Percentiles rank a stretch among this genome's conserved stretches.
Evolutionary conservation across 2,113 vertebrate species (phyloP).

Genomic region (Podarcis raffonei): DNA sequence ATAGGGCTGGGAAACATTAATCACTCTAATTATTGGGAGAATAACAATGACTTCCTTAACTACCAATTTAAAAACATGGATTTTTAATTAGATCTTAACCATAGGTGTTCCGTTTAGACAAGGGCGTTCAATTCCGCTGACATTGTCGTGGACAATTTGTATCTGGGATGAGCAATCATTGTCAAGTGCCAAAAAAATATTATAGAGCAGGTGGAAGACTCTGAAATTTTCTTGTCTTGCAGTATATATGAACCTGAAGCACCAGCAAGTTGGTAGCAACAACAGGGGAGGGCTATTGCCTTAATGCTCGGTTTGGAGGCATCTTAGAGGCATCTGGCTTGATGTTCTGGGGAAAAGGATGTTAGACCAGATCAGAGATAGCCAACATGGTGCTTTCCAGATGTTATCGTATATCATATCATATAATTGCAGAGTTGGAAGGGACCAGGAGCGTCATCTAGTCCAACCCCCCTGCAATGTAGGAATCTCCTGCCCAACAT

Average conservation of each 20-base stretch:
- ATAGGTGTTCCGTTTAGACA: neutral
- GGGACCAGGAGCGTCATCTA: too few species aligned
- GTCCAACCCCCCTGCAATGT: too few species aligned
- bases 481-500: too few species aligned
- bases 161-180: neutral
- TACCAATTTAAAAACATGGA: conserved; percentile 11
- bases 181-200: neutral
- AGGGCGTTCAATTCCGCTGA: neutral
- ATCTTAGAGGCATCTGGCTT: neutral
- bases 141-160: neutral
- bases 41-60: neutral
- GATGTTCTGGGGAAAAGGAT: neutral
- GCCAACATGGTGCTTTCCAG: too few species aligned
- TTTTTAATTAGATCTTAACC: conserved; percentile 24
- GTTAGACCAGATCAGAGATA: neutral
- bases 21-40: neutral
- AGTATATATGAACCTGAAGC: neutral
- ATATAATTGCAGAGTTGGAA: too few species aligned
- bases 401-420: too few species aligned
- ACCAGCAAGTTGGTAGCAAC: neutral
- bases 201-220: neutral
- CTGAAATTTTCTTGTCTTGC: neutral
- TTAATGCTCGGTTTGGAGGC: neutral
- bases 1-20: neutral
- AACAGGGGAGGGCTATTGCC: neutral